Evolutionary conservation across 2,113 vertebrate species (phyloP).

Genomic region (Lepisosteus osseus): DNA sequence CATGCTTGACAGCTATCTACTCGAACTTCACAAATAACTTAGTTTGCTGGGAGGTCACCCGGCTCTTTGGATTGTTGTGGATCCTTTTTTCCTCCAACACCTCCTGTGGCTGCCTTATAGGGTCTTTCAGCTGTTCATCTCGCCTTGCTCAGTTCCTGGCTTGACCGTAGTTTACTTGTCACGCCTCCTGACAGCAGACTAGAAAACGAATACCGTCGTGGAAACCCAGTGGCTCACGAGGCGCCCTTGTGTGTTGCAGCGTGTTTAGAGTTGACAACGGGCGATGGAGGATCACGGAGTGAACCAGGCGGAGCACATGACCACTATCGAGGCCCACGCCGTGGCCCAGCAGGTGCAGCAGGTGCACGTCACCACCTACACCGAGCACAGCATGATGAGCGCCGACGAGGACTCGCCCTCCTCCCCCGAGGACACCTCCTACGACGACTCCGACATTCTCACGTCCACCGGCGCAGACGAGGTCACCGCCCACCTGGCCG

Average conservation of each 20-base stretch:
- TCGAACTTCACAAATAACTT: too few relatives aligned
- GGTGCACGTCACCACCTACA: constrained; percentile 90
- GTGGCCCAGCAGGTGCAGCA: constrained; percentile 90
- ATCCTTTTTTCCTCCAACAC: too few relatives aligned
- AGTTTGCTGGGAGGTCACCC: too few relatives aligned
- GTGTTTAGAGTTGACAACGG: constrained; percentile 43
- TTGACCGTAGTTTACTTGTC: too few relatives aligned
- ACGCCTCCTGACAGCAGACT: too few relatives aligned
- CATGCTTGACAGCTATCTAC: too few relatives aligned
- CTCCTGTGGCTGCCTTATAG: too few relatives aligned
- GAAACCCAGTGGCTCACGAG: too few relatives aligned
- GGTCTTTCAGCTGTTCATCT: too few relatives aligned
- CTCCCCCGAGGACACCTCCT: constrained; percentile 90
- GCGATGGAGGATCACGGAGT: constrained; percentile 91
- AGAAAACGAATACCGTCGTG: too few relatives aligned
- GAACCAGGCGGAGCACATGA: constrained; percentile 88
- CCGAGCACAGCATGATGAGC: constrained; percentile 89
- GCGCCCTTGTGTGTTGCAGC: constrained; percentile 1
- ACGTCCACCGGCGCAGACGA: constrained; percentile 93
- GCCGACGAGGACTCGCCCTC: constrained; percentile 94
- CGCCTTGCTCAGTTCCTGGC: too few relatives aligned
- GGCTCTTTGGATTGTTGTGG: too few relatives aligned
- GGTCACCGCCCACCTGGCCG: constrained; percentile 92
- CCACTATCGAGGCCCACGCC: constrained; percentile 90
- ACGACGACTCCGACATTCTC: constrained; percentile 95